Conservation (phyloP, 23 tunicate species). For the Ciona savignyi region DNA sequence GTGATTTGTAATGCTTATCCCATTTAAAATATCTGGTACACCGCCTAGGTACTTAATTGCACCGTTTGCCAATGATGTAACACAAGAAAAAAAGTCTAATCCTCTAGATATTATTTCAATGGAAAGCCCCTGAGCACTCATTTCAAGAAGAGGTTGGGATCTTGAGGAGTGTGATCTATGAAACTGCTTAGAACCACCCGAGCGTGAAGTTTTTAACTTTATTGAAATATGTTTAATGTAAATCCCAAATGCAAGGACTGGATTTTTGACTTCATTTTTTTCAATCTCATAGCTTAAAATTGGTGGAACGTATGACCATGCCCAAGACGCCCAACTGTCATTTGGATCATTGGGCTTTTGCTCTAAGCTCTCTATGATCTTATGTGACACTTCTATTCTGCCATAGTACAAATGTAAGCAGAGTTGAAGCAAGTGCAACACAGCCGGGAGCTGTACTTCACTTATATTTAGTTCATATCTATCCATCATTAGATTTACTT, state of each 20-base stretch:
- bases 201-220: slow-evolving; percentile 28
- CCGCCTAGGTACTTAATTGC: slow-evolving; percentile 21
- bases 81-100: slow-evolving; percentile 59
- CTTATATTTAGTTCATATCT: slow-evolving; percentile 58
- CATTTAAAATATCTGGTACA: slow-evolving; percentile 12
- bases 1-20: neutral
- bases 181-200: slow-evolving; percentile 12
- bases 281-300: slow-evolving; percentile 45
- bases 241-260: slow-evolving; percentile 35
- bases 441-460: slow-evolving; percentile 55
- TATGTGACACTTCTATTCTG: neutral
- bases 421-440: slow-evolving; percentile 44
- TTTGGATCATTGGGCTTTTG: slow-evolving; percentile 3
- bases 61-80: slow-evolving; percentile 20
- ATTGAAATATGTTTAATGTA: slow-evolving; percentile 35
- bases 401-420: slow-evolving; percentile 48
- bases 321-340: slow-evolving; percentile 80
- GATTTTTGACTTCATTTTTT: slow-evolving; percentile 19
- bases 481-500: slow-evolving; percentile 38
- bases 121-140: slow-evolving; percentile 32
- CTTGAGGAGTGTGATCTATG: slow-evolving; percentile 2
- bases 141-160: slow-evolving; percentile 15
- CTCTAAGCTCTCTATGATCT: neutral
- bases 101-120: slow-evolving; percentile 49
- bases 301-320: slow-evolving; percentile 77